Evolutionary conservation across 2,113 vertebrate genomes (phyloP).

Genomic region (Ahaetulla prasina): DNA sequence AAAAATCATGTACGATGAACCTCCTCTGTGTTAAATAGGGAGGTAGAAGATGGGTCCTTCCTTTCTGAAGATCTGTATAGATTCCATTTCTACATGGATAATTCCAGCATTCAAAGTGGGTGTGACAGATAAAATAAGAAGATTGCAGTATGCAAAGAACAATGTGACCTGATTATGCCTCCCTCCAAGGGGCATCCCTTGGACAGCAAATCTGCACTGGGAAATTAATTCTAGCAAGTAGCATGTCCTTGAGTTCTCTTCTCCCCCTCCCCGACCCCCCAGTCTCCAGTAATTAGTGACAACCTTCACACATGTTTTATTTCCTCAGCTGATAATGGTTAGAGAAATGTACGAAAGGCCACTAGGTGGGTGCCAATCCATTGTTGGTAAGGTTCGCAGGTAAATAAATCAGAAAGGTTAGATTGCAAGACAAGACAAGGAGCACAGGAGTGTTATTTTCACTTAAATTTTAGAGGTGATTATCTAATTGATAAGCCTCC

Average conservation of each 20-base stretch:
- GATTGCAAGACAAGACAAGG: background rate
- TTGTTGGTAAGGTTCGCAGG: background rate
- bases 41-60: background rate
- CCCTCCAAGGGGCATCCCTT: background rate
- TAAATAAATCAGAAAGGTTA: background rate
- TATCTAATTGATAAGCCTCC: background rate
- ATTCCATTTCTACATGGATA: background rate
- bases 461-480: background rate
- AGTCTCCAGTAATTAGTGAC: background rate
- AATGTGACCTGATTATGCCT: background rate
- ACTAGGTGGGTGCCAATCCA: background rate
- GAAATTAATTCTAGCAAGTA: slow-evolving; percentile 14
- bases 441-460: background rate
- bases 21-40: background rate
- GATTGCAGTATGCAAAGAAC: background rate
- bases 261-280: background rate
- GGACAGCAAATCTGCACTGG: background rate
- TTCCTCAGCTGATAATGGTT: slow-evolving; percentile 4
- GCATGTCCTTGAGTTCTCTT: background rate
- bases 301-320: background rate
- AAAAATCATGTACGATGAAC: background rate
- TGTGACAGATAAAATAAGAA: slow-evolving; percentile 1
- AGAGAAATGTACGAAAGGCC: background rate
- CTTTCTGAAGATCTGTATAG: background rate
- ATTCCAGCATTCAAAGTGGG: slow-evolving; percentile 5